These are phyloP conservation scores for Ophioninae sp. DNA, from an alignment of 2,888 invertebrate species.

Conservation along the genomic window DNA sequence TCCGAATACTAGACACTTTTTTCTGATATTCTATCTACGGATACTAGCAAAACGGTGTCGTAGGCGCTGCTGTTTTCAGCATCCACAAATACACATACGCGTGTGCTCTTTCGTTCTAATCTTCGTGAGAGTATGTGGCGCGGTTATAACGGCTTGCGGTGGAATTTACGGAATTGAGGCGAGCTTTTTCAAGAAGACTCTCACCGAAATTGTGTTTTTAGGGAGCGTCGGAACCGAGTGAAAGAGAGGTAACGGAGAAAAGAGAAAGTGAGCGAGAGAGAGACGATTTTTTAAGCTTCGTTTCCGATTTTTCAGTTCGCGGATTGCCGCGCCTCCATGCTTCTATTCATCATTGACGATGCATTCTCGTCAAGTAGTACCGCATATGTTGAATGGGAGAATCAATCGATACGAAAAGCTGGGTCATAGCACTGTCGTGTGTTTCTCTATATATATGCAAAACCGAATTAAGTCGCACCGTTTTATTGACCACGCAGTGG, in stretches of 20 bases:
- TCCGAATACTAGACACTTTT: too few relatives aligned
- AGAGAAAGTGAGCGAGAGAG: too few relatives aligned
- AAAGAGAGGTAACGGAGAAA: too few relatives aligned
- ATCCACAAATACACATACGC: neutral
- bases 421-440: constrained; percentile 56
- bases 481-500: neutral
- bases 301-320: constrained; percentile 1
- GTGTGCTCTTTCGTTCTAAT: neutral
- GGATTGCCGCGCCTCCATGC: constrained; percentile 24
- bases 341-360: constrained; percentile 42
- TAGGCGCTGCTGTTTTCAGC: too few relatives aligned
- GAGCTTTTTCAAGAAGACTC: constrained; percentile 37
- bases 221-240: neutral
- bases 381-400: constrained; percentile 37
- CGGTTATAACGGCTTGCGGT: constrained; percentile 1
- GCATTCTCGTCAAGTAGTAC: constrained; percentile 41
- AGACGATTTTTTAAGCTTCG: constrained; percentile 15
- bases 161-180: constrained; percentile 31
- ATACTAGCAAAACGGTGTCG: too few relatives aligned
- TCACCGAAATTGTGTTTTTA: constrained; percentile 48
- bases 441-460: neutral
- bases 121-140: neutral
- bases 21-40: too few relatives aligned
- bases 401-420: constrained; percentile 56
- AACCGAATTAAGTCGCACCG: constrained; percentile 37